Evolutionary conservation across 2,113 vertebrate species (phyloP).

Genomic region (Cephalopterus ornatus): DNA sequence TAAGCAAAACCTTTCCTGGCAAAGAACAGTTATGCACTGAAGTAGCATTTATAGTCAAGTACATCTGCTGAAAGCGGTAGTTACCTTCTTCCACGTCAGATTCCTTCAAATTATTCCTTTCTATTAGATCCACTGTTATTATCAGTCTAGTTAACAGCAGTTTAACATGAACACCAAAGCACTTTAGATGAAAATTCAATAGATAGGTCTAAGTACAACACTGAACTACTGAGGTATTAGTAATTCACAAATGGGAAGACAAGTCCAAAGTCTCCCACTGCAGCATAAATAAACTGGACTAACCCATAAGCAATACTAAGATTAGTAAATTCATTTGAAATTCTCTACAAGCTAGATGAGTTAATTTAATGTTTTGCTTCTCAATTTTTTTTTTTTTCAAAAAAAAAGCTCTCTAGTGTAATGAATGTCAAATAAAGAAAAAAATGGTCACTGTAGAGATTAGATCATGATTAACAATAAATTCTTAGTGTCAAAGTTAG

Average conservation of each 20-base stretch:
- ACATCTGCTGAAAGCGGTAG: neutral
- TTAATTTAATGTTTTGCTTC: neutral
- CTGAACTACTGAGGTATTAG: neutral
- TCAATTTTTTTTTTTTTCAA: neutral
- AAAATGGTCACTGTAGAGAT: neutral
- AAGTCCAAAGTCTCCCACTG: neutral
- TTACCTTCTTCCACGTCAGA: neutral
- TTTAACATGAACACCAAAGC: neutral
- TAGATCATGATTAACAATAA: neutral
- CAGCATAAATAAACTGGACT: neutral
- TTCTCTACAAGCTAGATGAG: neutral
- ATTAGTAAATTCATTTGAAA: neutral
- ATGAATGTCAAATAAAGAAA: neutral
- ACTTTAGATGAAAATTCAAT: neutral
- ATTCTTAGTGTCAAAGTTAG: neutral
- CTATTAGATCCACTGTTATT: neutral
- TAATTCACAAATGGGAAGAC: neutral
- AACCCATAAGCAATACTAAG: neutral
- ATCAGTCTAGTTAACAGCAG: neutral
- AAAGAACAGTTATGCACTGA: neutral
- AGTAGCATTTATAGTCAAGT: neutral
- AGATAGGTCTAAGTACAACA: neutral
- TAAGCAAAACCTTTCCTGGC: neutral
- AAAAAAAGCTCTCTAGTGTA: neutral
- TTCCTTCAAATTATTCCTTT: neutral